These are phyloP conservation scores for Microctenopoma steveboyesi DNA, from an alignment of 2,797 vertebrate species.

Conservation along the genomic window DNA sequence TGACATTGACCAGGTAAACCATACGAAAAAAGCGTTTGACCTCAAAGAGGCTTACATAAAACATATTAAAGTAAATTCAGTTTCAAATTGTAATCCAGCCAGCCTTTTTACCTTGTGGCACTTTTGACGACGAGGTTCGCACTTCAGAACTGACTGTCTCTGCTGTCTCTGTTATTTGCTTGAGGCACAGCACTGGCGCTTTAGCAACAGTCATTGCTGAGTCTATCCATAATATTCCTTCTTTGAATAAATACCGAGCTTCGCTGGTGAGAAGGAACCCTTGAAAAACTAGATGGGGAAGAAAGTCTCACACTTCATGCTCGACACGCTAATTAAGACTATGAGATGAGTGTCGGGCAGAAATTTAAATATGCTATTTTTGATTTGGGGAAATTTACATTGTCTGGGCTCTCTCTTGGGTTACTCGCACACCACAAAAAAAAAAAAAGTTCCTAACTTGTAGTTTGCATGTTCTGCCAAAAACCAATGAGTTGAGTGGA, in stretches of 20 bases:
- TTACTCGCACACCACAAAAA: conserved; percentile 46
- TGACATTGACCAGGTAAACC: background rate
- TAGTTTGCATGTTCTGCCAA: conserved; percentile 44
- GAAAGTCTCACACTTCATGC: conserved; percentile 7
- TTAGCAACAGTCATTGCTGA: conserved; percentile 6
- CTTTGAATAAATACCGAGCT: conserved; percentile 41
- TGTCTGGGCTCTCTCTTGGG: conserved; percentile 37
- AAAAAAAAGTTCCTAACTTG: conserved; percentile 49
- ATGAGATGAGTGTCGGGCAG: conserved; percentile 21
- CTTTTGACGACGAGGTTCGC: background rate
- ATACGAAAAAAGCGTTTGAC: background rate
- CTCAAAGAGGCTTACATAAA: background rate
- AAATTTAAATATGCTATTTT: conserved; percentile 57
- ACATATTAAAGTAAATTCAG: background rate
- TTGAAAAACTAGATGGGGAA: conserved; percentile 7
- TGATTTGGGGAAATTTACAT: conserved; percentile 47
- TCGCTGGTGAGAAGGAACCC: conserved; percentile 15
- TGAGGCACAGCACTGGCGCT: conserved; percentile 1
- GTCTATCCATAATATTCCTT: conserved; percentile 32
- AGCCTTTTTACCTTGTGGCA: background rate
- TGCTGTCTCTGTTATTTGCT: conserved; percentile 13
- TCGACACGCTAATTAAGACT: conserved; percentile 50
- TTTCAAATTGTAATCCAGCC: background rate
- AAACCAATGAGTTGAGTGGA: conserved; percentile 62
- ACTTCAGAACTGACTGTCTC: background rate